Base-by-base conservation (phyloP, 2,888 invertebrate species). In the Ametastegia equiseti region DNA sequence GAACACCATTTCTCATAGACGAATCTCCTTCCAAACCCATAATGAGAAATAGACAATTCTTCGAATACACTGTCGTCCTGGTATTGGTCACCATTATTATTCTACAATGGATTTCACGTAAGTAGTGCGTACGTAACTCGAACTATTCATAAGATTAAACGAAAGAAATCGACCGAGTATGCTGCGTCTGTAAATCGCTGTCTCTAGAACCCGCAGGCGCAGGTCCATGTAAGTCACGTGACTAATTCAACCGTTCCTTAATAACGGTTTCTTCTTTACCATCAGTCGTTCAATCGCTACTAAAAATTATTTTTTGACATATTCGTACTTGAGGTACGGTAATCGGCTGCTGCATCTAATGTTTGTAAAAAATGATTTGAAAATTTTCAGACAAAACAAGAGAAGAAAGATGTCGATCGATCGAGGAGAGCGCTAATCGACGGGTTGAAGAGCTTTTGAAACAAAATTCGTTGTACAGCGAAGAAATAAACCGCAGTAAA, bases 31-130 rank as follows among this genome's bases (percentile, higher is more conserved):
- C 69, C n/a, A 86, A 85, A 82, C 33, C 65, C 33, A 88, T 80
- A 69, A 89, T 89, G 89, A 86, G 85, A 87, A 86, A 84, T 23
- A 81, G 84, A 57, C 83, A 84, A 42, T 86, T 87, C 42, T 85
- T 84, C 57, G 84, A 84, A 69, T 84, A 82, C 33, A 78, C 85
- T 30, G 81, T 86, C 45, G 60, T 87, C 30, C 9, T 87, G 39
- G 42, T 88, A 19, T 82, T 88, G 19, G 36, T 88, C 47, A 81
- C 84, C 80, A 81, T 87, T 11, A 82, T 88, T 19, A 71, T 81
- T n/a, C 84, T 87, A 19, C 87, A 87, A 81, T 81, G 79, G 54
- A 81, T 86, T 69, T 36, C 87, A 63, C 83, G 89, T 89, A 81
- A 89, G 89, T 89, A 47, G 65, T 73, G 36, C 9, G 1, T 9